phyloP scores from a whole-genome alignment of 2,888 invertebrate species.

The Macropis europaea region DNA sequence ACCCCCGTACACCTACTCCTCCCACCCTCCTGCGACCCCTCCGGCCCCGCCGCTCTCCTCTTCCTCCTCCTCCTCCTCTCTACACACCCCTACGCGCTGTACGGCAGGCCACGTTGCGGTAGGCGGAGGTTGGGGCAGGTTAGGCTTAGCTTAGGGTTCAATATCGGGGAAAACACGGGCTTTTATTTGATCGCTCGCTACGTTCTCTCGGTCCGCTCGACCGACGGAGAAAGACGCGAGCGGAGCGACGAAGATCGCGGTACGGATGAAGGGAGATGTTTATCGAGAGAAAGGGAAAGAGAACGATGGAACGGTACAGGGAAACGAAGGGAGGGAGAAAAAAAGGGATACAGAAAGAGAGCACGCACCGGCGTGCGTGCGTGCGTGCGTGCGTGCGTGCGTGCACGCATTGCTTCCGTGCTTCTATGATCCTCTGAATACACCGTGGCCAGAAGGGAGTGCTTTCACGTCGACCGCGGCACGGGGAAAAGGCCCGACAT shows the following conservation, averaged over 20 bases:
- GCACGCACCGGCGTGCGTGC: slow-evolving; percentile 12
- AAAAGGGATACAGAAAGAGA: background rate
- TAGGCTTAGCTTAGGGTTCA: slow-evolving; percentile 77
- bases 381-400: slow-evolving; percentile 49
- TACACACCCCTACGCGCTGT: slow-evolving; percentile 47
- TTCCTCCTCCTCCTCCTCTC: slow-evolving; percentile 33
- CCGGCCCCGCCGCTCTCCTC: slow-evolving; percentile 23
- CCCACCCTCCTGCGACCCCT: slow-evolving; percentile 27
- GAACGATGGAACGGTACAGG: background rate
- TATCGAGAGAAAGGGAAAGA: slow-evolving; percentile 30
- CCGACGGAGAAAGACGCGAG: slow-evolving; percentile 28
- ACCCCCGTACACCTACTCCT: slow-evolving; percentile 56
- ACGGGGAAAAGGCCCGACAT: slow-evolving; percentile 49
- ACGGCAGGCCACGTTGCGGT: slow-evolving; percentile 67
- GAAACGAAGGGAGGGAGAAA: background rate
- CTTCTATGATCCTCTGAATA: slow-evolving; percentile 65
- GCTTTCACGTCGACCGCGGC: slow-evolving; percentile 53
- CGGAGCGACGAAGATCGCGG: background rate
- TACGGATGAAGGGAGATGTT: slow-evolving; percentile 35
- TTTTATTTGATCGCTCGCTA: slow-evolving; percentile 75
- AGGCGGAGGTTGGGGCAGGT: slow-evolving; percentile 76
- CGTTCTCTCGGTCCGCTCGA: slow-evolving; percentile 36
- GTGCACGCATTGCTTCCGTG: slow-evolving; percentile 58
- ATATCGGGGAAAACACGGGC: slow-evolving; percentile 75
- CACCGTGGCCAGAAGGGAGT: slow-evolving; percentile 49